phyloP scores from a whole-genome alignment of 2,113 vertebrate genomes.

The Cyanoliseus patagonus region DNA sequence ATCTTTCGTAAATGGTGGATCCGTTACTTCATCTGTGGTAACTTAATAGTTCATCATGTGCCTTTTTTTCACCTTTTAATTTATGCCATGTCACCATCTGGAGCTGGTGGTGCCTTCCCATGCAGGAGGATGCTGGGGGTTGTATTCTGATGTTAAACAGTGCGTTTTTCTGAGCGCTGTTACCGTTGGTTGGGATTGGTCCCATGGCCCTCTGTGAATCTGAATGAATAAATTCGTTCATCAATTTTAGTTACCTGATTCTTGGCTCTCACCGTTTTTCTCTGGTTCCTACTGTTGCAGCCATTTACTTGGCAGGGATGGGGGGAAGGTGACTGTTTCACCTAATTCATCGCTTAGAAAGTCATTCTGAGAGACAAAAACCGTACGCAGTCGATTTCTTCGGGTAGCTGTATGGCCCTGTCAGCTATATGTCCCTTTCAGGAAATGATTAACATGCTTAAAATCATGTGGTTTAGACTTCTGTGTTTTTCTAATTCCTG shows the following conservation, averaged over 20 bases:
- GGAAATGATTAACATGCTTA: not conserved
- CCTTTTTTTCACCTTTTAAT: not conserved
- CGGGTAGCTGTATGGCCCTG: not conserved
- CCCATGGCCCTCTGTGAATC: not conserved
- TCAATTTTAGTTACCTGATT: not conserved
- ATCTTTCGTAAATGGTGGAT: not conserved
- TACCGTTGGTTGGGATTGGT: not conserved
- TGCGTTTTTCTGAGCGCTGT: not conserved
- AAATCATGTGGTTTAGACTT: not conserved
- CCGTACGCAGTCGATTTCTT: accelerated
- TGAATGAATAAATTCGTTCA: not conserved
- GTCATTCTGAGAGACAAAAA: not conserved
- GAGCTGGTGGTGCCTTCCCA: not conserved
- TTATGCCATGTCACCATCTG: not conserved
- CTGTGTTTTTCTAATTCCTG: not conserved
- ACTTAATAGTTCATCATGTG: not conserved
- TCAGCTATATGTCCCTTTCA: not conserved
- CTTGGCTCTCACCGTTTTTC: not conserved
- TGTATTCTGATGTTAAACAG: not conserved
- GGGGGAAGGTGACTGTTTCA: not conserved
- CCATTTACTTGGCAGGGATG: not conserved
- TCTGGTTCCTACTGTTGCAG: not conserved
- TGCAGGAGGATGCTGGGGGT: not conserved
- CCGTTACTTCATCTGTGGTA: not conserved
- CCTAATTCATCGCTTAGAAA: not conserved